A percentile compares a stretch with the other conserved stretches of the same genome.
Conservation (phyloP, 2,888 invertebrate genomes). For the Thalpophila matura region DNA sequence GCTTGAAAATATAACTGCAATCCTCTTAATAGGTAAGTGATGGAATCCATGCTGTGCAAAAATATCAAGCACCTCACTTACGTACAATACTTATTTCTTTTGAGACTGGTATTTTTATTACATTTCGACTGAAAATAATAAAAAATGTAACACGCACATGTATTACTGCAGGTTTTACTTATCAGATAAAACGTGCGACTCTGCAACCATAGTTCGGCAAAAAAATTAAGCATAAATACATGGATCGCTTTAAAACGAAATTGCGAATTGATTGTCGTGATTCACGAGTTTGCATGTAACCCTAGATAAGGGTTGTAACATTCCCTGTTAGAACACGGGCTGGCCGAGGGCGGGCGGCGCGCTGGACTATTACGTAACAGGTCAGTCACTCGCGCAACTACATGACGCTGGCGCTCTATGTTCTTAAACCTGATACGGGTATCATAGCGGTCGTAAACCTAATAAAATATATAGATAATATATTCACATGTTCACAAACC, state of each 20-base stretch:
- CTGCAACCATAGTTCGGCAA: conserved; percentile 13
- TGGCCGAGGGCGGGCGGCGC: conserved; percentile 66
- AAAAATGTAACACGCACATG: conserved; percentile 26
- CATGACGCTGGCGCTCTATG: conserved; percentile 39
- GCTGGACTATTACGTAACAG: conserved; percentile 61
- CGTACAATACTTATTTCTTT: conserved; percentile 30
- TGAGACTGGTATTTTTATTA: conserved; percentile 32
- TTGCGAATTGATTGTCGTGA: conserved; percentile 81
- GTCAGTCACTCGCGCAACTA: conserved; percentile 44
- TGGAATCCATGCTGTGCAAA: conserved; percentile 51
- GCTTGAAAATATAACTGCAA: conserved; percentile 46
- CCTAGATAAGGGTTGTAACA: conserved; percentile 83
- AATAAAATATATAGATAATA: conserved; percentile 47
- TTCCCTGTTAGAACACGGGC: conserved; percentile 74
- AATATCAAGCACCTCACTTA: conserved; percentile 40
- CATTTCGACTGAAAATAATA: conserved; percentile 26
- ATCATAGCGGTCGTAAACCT: conserved; percentile 22
- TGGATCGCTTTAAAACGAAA: conserved; percentile 69
- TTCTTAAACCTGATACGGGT: conserved; percentile 34
- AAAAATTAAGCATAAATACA: conserved; percentile 52
- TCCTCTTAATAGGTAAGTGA: conserved; percentile 55
- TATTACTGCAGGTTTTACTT: conserved; percentile 33
- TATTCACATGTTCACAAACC: conserved; percentile 43
- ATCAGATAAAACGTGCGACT: conserved; percentile 46
- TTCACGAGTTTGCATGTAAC: conserved; percentile 84